Evolutionary conservation across 2,113 vertebrate genomes (phyloP).

Genomic region (Platysternon megacephalum): DNA sequence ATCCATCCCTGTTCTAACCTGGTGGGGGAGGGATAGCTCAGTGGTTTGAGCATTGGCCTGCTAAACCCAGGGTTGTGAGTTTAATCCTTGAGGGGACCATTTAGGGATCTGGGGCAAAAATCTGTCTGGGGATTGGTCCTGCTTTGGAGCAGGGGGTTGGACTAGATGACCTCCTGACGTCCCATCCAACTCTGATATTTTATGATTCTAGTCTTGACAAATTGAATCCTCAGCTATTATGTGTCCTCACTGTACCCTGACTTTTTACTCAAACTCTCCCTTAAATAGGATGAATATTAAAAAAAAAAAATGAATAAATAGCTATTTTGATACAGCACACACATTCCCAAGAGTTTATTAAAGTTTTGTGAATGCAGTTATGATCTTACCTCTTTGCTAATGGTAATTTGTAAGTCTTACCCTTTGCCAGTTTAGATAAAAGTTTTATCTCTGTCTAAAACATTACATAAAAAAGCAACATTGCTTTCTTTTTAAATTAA

Average conservation of each 20-base stretch:
- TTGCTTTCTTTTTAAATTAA: conserved; percentile 72
- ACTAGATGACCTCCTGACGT: no score
- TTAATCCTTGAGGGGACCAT: no score
- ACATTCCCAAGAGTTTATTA: not conserved
- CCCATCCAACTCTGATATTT: no score
- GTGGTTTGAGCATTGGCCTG: no score
- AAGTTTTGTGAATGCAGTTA: not conserved
- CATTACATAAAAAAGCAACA: conserved; percentile 5
- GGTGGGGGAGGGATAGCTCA: not conserved
- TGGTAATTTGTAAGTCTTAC: not conserved
- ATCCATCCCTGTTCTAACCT: not conserved
- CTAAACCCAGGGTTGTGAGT: no score
- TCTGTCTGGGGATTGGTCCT: no score
- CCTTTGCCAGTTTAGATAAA: not conserved
- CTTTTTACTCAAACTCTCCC: not conserved
- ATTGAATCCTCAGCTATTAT: not conserved
- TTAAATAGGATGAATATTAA: conserved; percentile 22
- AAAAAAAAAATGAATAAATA: not conserved
- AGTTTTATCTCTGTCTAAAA: conserved; percentile 26
- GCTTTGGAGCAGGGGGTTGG: no score
- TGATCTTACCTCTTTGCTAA: not conserved
- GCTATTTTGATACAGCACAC: conserved; percentile 36
- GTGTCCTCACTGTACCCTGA: not conserved
- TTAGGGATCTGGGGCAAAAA: no score
- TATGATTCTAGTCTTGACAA: not conserved